Percentiles rank a stretch among this genome's conserved stretches.
phyloP scores from a whole-genome alignment of 2,113 vertebrate genomes.

The Paedocypris sp. region DNA sequence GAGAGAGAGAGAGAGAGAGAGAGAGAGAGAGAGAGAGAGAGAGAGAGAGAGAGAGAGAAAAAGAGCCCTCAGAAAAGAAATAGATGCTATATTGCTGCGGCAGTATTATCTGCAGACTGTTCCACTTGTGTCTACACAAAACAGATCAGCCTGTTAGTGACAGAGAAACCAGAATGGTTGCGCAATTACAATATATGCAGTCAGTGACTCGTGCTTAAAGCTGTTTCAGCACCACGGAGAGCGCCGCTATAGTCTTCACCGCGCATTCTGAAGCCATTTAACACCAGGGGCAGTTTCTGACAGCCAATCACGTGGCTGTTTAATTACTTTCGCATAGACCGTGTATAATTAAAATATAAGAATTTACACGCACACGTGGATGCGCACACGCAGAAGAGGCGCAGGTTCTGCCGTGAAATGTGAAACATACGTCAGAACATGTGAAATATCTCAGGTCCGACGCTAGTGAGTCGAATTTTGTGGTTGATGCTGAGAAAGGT shows the following conservation, averaged over 20 bases:
- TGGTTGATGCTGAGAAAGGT: too few relatives aligned
- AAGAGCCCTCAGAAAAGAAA: constrained; percentile 1
- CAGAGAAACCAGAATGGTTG: background rate
- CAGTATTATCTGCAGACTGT: constrained; percentile 15
- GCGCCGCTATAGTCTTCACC: background rate
- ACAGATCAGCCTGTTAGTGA: constrained; percentile 9
- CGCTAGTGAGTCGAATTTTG: too few relatives aligned
- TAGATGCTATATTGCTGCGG: constrained; percentile 20
- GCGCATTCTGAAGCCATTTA: constrained; percentile 8
- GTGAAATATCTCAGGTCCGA: too few relatives aligned
- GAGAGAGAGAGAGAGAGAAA: background rate
- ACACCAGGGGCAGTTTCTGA: constrained; percentile 19
- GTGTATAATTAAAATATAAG: too few relatives aligned
- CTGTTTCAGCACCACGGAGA: constrained; percentile 26
- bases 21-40: background rate
- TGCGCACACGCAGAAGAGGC: too few relatives aligned
- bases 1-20: background rate
- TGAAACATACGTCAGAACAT: too few relatives aligned
- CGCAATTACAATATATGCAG: background rate
- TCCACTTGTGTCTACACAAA: constrained; percentile 10
- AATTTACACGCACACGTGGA: too few relatives aligned
- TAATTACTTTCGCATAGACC: too few relatives aligned
- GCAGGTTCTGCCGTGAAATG: too few relatives aligned
- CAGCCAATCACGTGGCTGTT: background rate
- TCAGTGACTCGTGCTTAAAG: background rate